phyloP scores from a whole-genome alignment of 1,140 invertebrate species.

The Pseudomyrmex gracilis region DNA sequence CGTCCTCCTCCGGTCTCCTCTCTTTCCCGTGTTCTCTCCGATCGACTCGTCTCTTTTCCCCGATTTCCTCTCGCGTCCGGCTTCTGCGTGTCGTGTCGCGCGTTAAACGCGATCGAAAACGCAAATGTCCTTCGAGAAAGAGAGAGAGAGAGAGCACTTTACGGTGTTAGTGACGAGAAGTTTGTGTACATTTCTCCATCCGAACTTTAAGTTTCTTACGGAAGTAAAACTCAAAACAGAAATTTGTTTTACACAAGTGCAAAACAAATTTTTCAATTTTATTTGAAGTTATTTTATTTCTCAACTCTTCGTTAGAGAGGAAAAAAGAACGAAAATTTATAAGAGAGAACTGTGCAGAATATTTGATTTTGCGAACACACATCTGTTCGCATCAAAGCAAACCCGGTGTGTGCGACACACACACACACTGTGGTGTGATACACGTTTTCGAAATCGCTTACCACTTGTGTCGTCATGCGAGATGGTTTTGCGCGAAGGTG shows the following conservation, averaged over 20 bases:
- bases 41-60: conserved; percentile 21
- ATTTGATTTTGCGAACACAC: background rate
- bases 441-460: conserved; percentile 17
- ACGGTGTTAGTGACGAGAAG: too few relatives aligned
- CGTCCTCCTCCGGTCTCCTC: conserved; percentile 4
- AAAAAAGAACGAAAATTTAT: background rate
- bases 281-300: too few relatives aligned
- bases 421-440: conserved; percentile 9
- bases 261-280: too few relatives aligned
- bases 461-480: background rate
- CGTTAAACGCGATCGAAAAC: background rate
- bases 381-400: conserved; percentile 35
- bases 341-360: background rate
- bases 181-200: too few relatives aligned
- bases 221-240: too few relatives aligned
- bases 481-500: background rate
- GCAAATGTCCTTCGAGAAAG: background rate
- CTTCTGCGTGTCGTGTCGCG: background rate
- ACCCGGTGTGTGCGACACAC: background rate
- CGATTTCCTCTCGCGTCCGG: conserved; percentile 34
- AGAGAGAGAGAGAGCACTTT: background rate
- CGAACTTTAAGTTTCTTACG: too few relatives aligned
- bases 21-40: conserved; percentile 12
- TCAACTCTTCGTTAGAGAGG: background rate
- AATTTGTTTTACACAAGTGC: too few relatives aligned